Evolutionary conservation across 1,140 invertebrate genomes (phyloP).

Genomic region (Drosophila biarmipes): DNA sequence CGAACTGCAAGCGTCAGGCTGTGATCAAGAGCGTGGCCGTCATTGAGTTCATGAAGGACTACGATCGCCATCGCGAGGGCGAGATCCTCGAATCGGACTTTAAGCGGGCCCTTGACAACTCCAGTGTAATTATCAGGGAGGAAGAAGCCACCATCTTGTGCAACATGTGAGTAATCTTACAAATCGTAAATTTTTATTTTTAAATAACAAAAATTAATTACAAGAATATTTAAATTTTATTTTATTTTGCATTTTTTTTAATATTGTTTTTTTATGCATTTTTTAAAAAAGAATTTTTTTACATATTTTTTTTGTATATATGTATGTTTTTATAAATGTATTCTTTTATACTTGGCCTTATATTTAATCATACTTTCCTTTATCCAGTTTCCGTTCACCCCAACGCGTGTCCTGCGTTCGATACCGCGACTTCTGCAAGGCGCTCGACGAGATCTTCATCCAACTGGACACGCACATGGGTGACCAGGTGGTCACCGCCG

Average conservation of each 20-base stretch:
- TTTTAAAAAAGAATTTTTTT: too few species aligned
- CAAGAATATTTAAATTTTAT: too few species aligned
- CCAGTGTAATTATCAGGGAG: slow-evolving; percentile 86
- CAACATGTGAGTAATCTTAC: slow-evolving; percentile 51
- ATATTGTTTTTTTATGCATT: too few species aligned
- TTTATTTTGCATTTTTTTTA: too few species aligned
- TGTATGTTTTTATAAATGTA: not conserved
- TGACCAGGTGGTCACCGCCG: slow-evolving; percentile 84
- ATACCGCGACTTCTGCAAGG: slow-evolving; percentile 87
- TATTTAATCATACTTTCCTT: too few species aligned
- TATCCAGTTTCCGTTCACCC: slow-evolving; percentile 86
- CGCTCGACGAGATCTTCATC: slow-evolving; percentile 88
- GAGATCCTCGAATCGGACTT: slow-evolving; percentile 88
- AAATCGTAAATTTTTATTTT: not conserved
- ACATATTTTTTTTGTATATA: too few species aligned
- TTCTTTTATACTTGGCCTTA: too few species aligned
- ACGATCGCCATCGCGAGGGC: slow-evolving; percentile 87
- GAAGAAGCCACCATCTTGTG: slow-evolving; percentile 60
- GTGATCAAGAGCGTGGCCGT: slow-evolving; percentile 88
- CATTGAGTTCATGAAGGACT: slow-evolving; percentile 87
- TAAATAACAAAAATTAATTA: too few species aligned
- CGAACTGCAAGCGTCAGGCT: slow-evolving; percentile 89
- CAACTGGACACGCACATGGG: slow-evolving; percentile 88
- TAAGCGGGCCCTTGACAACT: slow-evolving; percentile 87
- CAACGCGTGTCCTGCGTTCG: slow-evolving; percentile 86